These are phyloP conservation scores for Hydrotaea diabolus DNA, from an alignment of 2,888 invertebrate species.

Conservation along the genomic window DNA sequence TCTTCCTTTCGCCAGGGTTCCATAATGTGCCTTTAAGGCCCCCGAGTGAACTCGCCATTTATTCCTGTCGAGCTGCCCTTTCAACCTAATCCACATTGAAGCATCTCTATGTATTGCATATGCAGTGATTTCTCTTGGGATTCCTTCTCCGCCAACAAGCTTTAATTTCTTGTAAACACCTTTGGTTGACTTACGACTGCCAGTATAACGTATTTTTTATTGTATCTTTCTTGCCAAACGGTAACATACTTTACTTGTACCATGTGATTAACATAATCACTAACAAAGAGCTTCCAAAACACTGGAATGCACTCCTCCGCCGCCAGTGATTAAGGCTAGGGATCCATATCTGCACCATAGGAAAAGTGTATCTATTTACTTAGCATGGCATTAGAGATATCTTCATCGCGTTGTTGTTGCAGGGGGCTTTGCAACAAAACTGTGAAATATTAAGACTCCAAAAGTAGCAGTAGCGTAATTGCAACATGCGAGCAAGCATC, in stretches of 20 bases:
- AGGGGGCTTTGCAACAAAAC: constrained; percentile 40
- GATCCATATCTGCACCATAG: neutral
- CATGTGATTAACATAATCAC: constrained; percentile 65
- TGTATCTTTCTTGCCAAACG: neutral
- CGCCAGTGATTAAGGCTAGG: neutral
- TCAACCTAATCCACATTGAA: too few relatives aligned
- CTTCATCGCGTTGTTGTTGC: neutral
- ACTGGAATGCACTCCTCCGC: constrained; percentile 16
- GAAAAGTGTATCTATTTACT: constrained; percentile 3
- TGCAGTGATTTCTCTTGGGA: neutral
- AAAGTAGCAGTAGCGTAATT: constrained; percentile 30
- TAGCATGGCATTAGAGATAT: neutral
- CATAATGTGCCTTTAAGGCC: too few relatives aligned
- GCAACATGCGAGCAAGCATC: constrained; percentile 53
- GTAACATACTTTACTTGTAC: constrained; percentile 27
- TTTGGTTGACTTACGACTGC: neutral
- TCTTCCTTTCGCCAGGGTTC: too few relatives aligned
- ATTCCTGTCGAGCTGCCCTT: neutral
- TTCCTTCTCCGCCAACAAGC: neutral
- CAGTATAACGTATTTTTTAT: neutral
- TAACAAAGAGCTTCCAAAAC: constrained; percentile 49
- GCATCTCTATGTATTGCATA: too few relatives aligned
- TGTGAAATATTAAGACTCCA: constrained; percentile 53
- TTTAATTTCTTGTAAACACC: constrained; percentile 19
- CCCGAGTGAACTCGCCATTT: too few relatives aligned